Conservation (phyloP, 2,113 vertebrate species). For the Nycticebus coucang region DNA sequence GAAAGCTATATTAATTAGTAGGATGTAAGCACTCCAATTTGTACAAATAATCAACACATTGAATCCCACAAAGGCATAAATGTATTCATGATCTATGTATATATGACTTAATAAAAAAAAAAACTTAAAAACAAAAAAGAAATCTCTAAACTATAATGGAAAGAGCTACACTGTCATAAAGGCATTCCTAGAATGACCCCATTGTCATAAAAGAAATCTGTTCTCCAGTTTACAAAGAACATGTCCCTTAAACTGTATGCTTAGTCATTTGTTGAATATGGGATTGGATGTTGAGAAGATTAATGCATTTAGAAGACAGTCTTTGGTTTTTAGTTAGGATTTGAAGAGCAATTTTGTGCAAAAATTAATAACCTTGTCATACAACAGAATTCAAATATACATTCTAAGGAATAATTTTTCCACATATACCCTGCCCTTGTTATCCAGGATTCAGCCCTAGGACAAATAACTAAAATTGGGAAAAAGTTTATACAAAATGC, state of each 20-base stretch:
- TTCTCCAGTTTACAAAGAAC: neutral
- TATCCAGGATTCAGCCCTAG: neutral
- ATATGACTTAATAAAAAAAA: no score
- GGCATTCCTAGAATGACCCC: neutral
- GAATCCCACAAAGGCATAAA: no score
- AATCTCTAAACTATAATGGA: neutral
- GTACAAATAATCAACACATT: no score
- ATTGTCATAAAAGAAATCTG: neutral
- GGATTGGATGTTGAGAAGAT: neutral
- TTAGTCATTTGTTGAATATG: neutral
- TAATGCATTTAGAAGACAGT: neutral
- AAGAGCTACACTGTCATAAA: neutral
- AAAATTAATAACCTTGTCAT: conserved; percentile 15
- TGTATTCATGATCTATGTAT: no score
- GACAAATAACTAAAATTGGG: neutral
- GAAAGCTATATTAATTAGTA: no score
- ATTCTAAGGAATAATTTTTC: conserved; percentile 26
- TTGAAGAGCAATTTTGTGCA: neutral
- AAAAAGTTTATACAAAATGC: neutral
- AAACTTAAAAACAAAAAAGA: no score
- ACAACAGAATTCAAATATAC: conserved; percentile 13
- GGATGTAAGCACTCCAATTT: no score
- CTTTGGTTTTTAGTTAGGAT: neutral
- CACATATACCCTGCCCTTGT: neutral
- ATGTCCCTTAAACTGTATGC: neutral